Conservation (phyloP, 2,113 vertebrate genomes). For the Micronycteris hirsuta region DNA sequence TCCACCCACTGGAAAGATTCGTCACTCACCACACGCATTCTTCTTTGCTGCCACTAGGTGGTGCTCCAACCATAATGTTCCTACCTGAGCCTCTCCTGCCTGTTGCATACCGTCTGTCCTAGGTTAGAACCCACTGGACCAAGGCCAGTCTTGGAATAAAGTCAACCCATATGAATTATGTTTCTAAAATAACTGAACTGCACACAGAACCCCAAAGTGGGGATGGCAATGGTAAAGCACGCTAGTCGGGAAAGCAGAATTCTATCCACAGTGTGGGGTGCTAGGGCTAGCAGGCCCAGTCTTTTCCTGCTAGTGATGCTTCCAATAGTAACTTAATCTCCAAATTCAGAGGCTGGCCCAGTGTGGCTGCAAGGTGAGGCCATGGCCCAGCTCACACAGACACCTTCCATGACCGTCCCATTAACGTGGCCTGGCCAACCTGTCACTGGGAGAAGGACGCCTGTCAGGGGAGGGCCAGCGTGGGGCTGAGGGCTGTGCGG, state of each 20-base stretch:
- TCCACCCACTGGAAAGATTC: neutral
- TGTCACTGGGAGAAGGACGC: accelerated
- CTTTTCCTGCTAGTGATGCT: neutral
- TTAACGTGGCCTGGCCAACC: neutral
- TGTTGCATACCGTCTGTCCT: accelerated
- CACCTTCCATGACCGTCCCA: neutral
- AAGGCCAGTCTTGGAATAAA: neutral
- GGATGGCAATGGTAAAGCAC: neutral
- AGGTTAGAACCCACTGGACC: too few relatives aligned
- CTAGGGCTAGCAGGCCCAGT: neutral
- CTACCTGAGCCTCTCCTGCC: neutral
- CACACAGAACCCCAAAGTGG: neutral
- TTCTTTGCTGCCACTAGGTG: constrained; percentile 25
- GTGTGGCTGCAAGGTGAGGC: neutral
- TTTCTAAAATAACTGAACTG: neutral
- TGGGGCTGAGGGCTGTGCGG: accelerated
- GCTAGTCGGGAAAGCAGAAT: neutral
- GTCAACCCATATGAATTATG: neutral
- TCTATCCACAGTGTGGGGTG: neutral
- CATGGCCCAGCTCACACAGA: neutral
- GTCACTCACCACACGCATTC: neutral
- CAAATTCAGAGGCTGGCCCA: neutral
- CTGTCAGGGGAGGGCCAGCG: too few relatives aligned
- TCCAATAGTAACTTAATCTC: neutral
- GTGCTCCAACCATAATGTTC: neutral